Percentiles rank a stretch among this genome's conserved stretches.
Evolutionary conservation across 2,797 vertebrate genomes (phyloP).

Genomic region (Crenichthys baileyi): DNA sequence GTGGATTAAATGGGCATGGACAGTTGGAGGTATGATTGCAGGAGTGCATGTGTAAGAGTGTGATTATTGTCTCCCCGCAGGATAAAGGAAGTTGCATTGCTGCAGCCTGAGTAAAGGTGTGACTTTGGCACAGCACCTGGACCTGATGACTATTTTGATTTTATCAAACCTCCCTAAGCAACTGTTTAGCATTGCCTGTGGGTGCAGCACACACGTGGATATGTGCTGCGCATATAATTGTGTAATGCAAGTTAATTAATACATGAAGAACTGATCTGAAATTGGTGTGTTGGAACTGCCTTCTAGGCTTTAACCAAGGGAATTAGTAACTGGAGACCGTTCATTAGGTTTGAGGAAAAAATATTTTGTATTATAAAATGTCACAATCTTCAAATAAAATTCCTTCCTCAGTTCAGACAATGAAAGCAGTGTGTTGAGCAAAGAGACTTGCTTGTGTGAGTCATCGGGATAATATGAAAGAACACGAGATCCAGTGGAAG

Average conservation of each 20-base stretch:
- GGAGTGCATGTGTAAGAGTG: constrained; percentile 20
- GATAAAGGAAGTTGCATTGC: constrained; percentile 49
- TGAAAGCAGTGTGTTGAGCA: constrained; percentile 56
- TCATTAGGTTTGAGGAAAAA: constrained; percentile 5
- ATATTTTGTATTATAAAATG: constrained; percentile 31
- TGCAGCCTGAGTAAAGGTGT: constrained; percentile 19
- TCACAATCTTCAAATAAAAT: constrained; percentile 51
- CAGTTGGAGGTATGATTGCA: constrained; percentile 32
- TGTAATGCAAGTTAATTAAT: constrained; percentile 43
- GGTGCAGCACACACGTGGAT: constrained; percentile 28
- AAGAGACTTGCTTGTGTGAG: constrained; percentile 46
- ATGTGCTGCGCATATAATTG: constrained; percentile 38
- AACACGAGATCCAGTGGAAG: constrained; percentile 45
- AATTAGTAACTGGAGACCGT: constrained; percentile 5
- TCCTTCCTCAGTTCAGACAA: constrained; percentile 55
- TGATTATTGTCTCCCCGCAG: constrained; percentile 45
- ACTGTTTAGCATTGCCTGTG: constrained; percentile 15
- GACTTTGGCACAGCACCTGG: constrained; percentile 43
- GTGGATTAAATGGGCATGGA: constrained; percentile 71
- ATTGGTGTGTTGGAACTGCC: constrained; percentile 8
- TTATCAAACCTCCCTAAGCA: constrained; percentile 25
- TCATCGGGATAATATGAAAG: constrained; percentile 57
- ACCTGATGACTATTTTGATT: constrained; percentile 38
- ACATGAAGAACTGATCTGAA: constrained; percentile 21
- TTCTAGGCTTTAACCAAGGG: constrained; percentile 4